phyloP scores from a whole-genome alignment of 2,888 invertebrate species.

The Dilophus febrilis region DNA sequence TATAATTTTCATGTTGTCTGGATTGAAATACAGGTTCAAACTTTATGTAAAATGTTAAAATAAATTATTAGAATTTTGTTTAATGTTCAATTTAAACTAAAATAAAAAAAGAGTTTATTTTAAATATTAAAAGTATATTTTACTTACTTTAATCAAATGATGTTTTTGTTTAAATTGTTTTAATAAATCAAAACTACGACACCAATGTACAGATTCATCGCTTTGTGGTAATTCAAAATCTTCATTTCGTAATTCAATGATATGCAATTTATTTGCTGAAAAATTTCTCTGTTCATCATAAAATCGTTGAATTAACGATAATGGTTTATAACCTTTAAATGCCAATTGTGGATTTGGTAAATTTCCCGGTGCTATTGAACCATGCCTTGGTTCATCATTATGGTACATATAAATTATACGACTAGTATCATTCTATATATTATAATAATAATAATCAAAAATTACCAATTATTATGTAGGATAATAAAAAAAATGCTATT shows the following conservation, averaged over 20 bases:
- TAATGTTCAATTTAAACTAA: too few species aligned
- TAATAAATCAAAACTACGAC: slow-evolving; percentile 36
- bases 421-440: slow-evolving; percentile 38
- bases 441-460: too few species aligned
- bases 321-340: slow-evolving; percentile 7
- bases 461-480: too few species aligned
- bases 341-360: slow-evolving; percentile 8
- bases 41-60: slow-evolving; percentile 4
- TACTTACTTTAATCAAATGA: slow-evolving; percentile 41
- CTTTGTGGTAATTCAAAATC: slow-evolving; percentile 30
- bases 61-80: slow-evolving; percentile 3
- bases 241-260: slow-evolving; percentile 8
- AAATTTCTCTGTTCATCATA: background rate
- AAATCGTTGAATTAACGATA: slow-evolving; percentile 5
- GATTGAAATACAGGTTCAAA: slow-evolving; percentile 10
- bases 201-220: slow-evolving; percentile 41
- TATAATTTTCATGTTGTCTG: slow-evolving; percentile 29
- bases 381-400: slow-evolving; percentile 32
- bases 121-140: background rate
- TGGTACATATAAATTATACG: slow-evolving; percentile 40
- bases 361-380: slow-evolving; percentile 34
- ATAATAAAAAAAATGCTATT: too few species aligned
- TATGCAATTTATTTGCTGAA: slow-evolving; percentile 3
- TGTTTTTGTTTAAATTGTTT: slow-evolving; percentile 36
- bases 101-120: slow-evolving; percentile 2